Evolutionary conservation across 2,797 vertebrate species (phyloP).

Genomic region (Botia kubotai): DNA sequence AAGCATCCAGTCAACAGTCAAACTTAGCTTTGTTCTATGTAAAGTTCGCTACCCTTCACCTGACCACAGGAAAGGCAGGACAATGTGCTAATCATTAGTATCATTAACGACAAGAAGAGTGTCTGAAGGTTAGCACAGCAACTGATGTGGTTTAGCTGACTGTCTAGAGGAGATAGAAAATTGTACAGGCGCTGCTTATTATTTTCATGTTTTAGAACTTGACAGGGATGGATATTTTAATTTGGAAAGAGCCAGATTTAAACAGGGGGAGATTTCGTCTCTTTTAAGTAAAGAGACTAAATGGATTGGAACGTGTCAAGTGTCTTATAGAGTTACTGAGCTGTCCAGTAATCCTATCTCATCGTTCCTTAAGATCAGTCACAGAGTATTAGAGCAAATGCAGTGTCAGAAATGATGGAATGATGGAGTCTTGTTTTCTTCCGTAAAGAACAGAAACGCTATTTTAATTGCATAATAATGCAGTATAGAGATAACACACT

Average conservation of each 20-base stretch:
- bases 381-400: not conserved
- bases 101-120: conserved; percentile 6
- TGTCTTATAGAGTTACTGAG: conserved; percentile 57
- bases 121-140: conserved; percentile 17
- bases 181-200: not conserved
- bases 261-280: not conserved
- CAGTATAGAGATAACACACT: not conserved
- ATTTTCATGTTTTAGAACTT: not conserved
- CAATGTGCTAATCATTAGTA: conserved; percentile 21
- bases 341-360: not conserved
- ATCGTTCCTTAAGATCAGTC: not conserved
- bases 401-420: not conserved
- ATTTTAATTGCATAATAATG: not conserved
- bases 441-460: not conserved
- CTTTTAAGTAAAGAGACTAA: conserved; percentile 46
- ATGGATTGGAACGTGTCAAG: conserved; percentile 63
- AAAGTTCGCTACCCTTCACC: conserved; percentile 18
- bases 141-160: not conserved
- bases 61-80: not conserved
- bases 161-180: not conserved
- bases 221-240: conserved; percentile 11
- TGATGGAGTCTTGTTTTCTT: not conserved
- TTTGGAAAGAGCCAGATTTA: not conserved
- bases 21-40: not conserved
- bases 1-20: not conserved